phyloP scores from a whole-genome alignment of 2,888 invertebrate genomes.

The Drosophila gaucha region DNA sequence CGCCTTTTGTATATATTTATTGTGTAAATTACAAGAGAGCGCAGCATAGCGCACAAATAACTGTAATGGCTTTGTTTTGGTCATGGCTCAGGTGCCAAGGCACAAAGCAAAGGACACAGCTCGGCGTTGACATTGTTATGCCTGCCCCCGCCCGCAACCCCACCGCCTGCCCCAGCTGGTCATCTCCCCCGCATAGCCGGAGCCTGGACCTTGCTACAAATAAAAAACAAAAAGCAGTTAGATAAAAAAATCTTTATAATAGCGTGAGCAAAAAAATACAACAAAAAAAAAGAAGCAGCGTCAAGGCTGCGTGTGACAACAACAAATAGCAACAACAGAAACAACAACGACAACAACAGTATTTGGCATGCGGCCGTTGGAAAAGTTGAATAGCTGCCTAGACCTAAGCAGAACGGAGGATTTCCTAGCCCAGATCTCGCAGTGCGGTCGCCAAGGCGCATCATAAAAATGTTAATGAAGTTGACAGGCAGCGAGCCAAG shows the following conservation, averaged over 20 bases:
- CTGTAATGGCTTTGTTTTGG: slow-evolving; percentile 79
- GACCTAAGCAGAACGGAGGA: slow-evolving; percentile 26
- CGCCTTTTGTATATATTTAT: slow-evolving; percentile 76
- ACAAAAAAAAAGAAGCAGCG: slow-evolving; percentile 40
- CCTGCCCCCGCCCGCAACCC: not conserved
- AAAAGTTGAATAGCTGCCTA: slow-evolving; percentile 43
- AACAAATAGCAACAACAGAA: slow-evolving; percentile 50
- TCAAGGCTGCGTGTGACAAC: slow-evolving; percentile 72
- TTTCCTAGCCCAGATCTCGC: slow-evolving; percentile 58
- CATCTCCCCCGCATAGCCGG: slow-evolving; percentile 2
- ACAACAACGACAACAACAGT: slow-evolving; percentile 43
- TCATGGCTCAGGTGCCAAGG: slow-evolving; percentile 74
- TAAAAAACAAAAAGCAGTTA: slow-evolving; percentile 75
- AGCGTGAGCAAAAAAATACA: slow-evolving; percentile 43
- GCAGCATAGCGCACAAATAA: slow-evolving; percentile 77
- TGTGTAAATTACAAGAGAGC: slow-evolving; percentile 76
- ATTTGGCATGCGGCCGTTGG: slow-evolving; percentile 60
- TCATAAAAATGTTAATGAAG: slow-evolving; percentile 79
- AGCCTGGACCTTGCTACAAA: slow-evolving; percentile 32
- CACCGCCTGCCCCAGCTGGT: not conserved
- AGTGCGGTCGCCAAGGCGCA: slow-evolving; percentile 78
- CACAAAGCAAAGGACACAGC: slow-evolving; percentile 61
- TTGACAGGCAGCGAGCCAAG: slow-evolving; percentile 62
- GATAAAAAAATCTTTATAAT: slow-evolving; percentile 77
- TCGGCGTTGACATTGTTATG: slow-evolving; percentile 63